A percentile compares a stretch with the other conserved stretches of the same genome.
Conservation (phyloP, 2,888 invertebrate species). For the Lasius platythorax region DNA sequence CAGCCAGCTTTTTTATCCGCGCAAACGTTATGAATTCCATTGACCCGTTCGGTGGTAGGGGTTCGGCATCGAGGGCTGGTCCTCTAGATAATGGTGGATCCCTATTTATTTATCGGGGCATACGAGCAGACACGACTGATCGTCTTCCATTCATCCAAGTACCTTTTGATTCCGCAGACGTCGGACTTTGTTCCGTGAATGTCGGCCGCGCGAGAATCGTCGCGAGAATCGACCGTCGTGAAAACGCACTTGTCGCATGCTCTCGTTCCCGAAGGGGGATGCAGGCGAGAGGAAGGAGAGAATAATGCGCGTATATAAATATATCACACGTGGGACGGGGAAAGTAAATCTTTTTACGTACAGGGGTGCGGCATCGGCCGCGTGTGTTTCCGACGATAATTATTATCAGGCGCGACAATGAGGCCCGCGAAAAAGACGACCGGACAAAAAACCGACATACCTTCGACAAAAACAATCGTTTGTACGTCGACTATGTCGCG, state of each 20-base stretch:
- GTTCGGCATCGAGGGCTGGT: conserved; percentile 79
- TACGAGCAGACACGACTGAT: conserved; percentile 79
- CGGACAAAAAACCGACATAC: conserved; percentile 67
- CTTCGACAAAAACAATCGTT: conserved; percentile 69
- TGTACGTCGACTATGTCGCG: conserved; percentile 70
- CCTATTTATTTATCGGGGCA: conserved; percentile 82
- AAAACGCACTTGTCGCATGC: conserved; percentile 56
- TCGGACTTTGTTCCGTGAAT: conserved; percentile 62
- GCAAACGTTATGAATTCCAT: conserved; percentile 84
- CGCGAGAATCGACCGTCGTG: conserved; percentile 60
- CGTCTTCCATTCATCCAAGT: conserved; percentile 78
- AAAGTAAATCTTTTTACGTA: conserved; percentile 47
- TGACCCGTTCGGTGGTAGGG: conserved; percentile 80
- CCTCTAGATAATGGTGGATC: conserved; percentile 82
- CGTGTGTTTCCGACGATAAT: conserved; percentile 55
- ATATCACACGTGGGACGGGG: conserved; percentile 10
- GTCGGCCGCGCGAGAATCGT: conserved; percentile 64
- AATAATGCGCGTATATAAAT: conserved; percentile 48
- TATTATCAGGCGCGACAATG: conserved; percentile 63
- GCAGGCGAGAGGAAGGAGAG: conserved; percentile 35
- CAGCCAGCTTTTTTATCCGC: conserved; percentile 81
- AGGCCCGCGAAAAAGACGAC: conserved; percentile 49
- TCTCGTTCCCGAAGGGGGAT: conserved; percentile 56
- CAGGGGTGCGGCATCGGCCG: conserved; percentile 34
- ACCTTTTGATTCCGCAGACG: conserved; percentile 75